Percentiles rank a stretch among this genome's conserved stretches.
phyloP scores from a whole-genome alignment of 1,140 invertebrate genomes.

The Philotrypesis tridentata region DNA sequence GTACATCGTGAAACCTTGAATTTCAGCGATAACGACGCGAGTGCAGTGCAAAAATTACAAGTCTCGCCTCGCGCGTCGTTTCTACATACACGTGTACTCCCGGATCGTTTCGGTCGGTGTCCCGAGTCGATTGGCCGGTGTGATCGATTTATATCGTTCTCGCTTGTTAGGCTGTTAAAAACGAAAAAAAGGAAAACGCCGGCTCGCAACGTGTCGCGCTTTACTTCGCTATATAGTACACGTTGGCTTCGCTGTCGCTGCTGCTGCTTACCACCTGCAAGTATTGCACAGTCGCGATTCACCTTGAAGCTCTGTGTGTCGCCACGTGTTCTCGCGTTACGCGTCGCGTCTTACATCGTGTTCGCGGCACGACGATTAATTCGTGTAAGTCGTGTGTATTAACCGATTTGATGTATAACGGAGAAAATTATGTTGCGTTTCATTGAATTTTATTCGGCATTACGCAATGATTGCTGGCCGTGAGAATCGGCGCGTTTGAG shows the following conservation, averaged over 20 bases:
- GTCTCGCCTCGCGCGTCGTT: too few species aligned
- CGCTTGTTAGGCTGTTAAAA: constrained; percentile 43
- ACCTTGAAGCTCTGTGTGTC: constrained; percentile 13
- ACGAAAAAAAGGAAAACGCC: too few species aligned
- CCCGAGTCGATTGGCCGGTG: neutral
- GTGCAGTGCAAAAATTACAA: neutral
- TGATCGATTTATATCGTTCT: constrained; percentile 33
- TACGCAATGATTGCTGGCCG: too few species aligned
- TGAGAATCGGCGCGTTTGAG: too few species aligned
- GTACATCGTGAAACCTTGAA: neutral
- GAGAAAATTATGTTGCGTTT: too few species aligned
- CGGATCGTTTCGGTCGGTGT: neutral
- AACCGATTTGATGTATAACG: too few species aligned
- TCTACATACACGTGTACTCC: too few species aligned
- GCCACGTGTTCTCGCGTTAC: neutral
- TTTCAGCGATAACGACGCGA: neutral
- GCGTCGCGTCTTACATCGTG: too few species aligned
- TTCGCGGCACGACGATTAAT: too few species aligned
- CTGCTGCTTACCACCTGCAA: neutral
- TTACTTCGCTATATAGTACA: neutral
- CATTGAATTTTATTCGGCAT: too few species aligned
- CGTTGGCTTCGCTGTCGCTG: neutral
- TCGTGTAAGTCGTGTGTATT: too few species aligned
- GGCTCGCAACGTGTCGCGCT: constrained; percentile 29
- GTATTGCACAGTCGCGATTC: constrained; percentile 5